These are phyloP conservation scores for Xerus rutilus DNA, from an alignment of 2,797 vertebrate species.

Conservation along the genomic window DNA sequence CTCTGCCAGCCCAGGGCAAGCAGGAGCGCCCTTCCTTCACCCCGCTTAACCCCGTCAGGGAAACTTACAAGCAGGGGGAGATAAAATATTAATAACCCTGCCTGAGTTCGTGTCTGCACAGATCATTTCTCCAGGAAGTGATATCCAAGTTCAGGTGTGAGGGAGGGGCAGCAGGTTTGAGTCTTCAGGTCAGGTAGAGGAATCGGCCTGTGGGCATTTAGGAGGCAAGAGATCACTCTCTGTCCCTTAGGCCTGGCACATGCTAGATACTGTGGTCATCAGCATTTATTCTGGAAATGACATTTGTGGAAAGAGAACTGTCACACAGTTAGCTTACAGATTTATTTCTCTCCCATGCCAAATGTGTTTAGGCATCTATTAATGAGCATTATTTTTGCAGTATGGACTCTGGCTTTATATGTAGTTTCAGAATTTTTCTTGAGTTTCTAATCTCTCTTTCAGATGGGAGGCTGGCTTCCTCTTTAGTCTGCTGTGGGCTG, in stretches of 20 bases:
- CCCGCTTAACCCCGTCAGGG: neutral
- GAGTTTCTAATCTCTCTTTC: neutral
- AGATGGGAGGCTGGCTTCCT: neutral
- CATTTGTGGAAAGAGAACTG: neutral
- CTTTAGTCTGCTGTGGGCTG: neutral
- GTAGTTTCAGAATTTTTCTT: neutral
- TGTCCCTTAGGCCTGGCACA: neutral
- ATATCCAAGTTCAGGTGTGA: neutral
- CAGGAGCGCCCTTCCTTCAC: neutral
- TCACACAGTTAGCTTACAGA: neutral
- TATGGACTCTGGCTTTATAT: neutral
- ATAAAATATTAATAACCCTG: slow-evolving; percentile 7
- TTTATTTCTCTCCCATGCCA: neutral
- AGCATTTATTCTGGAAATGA: neutral
- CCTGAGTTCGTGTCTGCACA: neutral
- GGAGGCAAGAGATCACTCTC: neutral
- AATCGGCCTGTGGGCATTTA: neutral
- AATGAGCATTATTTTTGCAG: neutral
- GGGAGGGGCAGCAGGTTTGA: neutral
- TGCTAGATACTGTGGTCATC: neutral
- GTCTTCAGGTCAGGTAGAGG: neutral
- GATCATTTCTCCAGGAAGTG: neutral
- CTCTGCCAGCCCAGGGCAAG: neutral
- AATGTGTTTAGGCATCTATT: neutral
- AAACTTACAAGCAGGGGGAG: neutral